Evolutionary conservation across 37 sponge, comb jelly and placozoan genomes (phyloP), one percentile per base, ranked within the genome.

Genomic region (Theonella swinhoei): DNA sequence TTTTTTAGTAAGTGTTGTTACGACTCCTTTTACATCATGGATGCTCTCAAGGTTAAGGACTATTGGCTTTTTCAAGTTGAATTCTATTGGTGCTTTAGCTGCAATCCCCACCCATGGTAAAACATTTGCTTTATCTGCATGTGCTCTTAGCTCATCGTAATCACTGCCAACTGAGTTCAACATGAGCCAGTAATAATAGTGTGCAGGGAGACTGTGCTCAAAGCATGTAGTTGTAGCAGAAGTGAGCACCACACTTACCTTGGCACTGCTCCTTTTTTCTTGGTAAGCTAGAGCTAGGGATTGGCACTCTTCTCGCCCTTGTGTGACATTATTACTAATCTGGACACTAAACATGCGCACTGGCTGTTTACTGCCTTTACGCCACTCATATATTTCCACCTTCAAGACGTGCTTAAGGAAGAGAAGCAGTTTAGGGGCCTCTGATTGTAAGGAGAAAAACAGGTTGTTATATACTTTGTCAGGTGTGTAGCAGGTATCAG

Each of bases 101-200:
- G 94, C 94, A 64, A 93, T n/a, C 5, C 90, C 94, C 1, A 89
- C 85, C 94, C 94, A 89, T 19, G 94, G 94, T 54, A 89, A 26
- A 30, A 84, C 64, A 9, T 66, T 74, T 39, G 81, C 66, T 31
- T 93, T 75, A 14, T 54, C 69, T 14, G 70, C 66, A 25, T 77
- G 81, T 36, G 41, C 64, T 22, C 28, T 62, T 29, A 83, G 65
- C 4, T 71, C 66, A 8, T 28, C 40, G 68, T 77, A 34, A 30
- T n/a, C 69, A 20, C 31, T 67, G 2, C 93, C 93, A 41, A 92
- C 77, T 19, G 66, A 63, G 76, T 85, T 87, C 30, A 84, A 40
- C 36, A 92, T 63, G 17, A 92, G 77, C 89, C 89, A 92, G 70
- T 83, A 25, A 43, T 75, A 66, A 33, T 3, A n/a, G 22, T 66